Percentiles rank a stretch among this genome's conserved stretches.
Conservation (phyloP, 2,888 invertebrate genomes). For the Dryadula phaetusa region DNA sequence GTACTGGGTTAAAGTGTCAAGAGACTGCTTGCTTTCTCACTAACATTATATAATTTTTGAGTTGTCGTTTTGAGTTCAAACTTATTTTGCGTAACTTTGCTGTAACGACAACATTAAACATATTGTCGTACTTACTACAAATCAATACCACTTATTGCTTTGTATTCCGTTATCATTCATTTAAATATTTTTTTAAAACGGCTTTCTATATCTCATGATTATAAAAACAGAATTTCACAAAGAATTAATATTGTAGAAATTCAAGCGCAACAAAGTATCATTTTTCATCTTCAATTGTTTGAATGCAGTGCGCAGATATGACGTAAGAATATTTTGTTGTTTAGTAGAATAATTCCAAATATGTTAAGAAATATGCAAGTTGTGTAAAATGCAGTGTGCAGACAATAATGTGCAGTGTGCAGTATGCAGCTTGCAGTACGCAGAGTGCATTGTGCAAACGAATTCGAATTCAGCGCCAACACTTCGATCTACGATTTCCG, state of each 20-base stretch:
- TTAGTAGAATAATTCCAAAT: neutral
- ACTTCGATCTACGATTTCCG: constrained; percentile 59
- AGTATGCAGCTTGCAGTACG: constrained; percentile 15
- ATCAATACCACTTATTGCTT: neutral
- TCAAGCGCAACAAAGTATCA: neutral
- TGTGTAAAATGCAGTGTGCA: neutral
- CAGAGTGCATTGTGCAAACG: constrained; percentile 42
- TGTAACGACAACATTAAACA: neutral
- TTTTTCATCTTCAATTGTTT: neutral
- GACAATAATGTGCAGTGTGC: neutral
- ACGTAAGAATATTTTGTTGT: neutral
- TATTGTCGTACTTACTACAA: neutral
- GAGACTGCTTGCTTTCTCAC: constrained; percentile 59
- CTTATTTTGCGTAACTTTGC: neutral
- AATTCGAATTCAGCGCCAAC: constrained; percentile 45
- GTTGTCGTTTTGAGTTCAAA: constrained; percentile 1
- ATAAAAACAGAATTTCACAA: neutral
- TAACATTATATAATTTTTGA: constrained; percentile 62
- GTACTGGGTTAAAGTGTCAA: constrained; percentile 78
- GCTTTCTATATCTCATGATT: neutral
- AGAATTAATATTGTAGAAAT: neutral
- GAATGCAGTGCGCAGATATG: neutral
- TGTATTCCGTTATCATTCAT: neutral
- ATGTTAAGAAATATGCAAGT: neutral
- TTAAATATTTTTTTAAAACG: neutral